Percentiles rank a stretch among this genome's conserved stretches.
phyloP scores from a whole-genome alignment of 2,113 vertebrate genomes.

The Sebastes fasciatus region DNA sequence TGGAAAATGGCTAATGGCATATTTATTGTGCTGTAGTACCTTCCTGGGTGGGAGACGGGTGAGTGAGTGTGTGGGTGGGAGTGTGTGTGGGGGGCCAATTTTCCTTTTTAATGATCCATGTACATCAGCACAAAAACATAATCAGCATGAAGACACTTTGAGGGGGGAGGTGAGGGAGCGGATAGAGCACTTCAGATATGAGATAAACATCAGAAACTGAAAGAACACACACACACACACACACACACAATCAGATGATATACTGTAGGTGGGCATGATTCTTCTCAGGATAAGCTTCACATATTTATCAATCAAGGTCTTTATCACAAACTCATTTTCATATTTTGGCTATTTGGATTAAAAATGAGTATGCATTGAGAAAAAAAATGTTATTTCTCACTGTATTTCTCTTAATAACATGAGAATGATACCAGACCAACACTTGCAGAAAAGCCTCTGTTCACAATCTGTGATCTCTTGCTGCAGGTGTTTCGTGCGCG shows the following conservation, averaged over 20 bases:
- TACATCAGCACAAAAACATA: slow-evolving; percentile 6
- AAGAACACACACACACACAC: slow-evolving; percentile 3
- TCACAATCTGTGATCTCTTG: background rate
- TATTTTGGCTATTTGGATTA: background rate
- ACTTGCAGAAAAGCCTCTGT: background rate
- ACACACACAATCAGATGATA: background rate
- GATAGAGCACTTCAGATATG: slow-evolving; percentile 21
- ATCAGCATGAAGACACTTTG: too few species aligned
- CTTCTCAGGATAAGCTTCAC: background rate
- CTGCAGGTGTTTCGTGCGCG: slow-evolving; percentile 32
- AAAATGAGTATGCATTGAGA: background rate
- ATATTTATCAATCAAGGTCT: background rate
- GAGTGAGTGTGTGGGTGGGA: background rate
- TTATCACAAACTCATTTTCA: background rate
- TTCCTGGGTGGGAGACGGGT: slow-evolving; percentile 37
- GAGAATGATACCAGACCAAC: background rate
- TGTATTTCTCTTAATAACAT: background rate
- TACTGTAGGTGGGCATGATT: background rate
- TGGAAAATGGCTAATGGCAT: slow-evolving; percentile 58
- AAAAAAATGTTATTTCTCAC: background rate
- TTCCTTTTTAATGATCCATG: slow-evolving; percentile 17
- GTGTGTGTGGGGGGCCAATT: background rate
- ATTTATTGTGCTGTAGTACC: slow-evolving; percentile 57
- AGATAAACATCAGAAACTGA: slow-evolving; percentile 13
- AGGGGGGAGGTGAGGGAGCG: background rate